Evolutionary conservation across 2,113 vertebrate species (phyloP).

Genomic region (Peromyscus maniculatus): DNA sequence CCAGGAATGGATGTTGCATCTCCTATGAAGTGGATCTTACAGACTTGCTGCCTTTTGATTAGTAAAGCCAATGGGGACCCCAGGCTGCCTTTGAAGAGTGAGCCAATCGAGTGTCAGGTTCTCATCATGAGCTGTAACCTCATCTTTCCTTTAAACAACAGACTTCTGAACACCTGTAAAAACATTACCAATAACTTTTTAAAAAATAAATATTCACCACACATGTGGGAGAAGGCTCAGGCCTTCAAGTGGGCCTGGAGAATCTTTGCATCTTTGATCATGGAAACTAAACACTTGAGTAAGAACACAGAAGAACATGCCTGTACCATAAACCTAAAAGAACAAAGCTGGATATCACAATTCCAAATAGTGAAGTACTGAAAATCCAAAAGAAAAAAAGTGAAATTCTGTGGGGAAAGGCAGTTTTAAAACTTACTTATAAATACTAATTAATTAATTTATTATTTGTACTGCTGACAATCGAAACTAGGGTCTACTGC

Average conservation of each 20-base stretch:
- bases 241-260: background rate
- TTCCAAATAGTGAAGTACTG: background rate
- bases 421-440: background rate
- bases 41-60: slow-evolving; percentile 16
- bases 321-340: background rate
- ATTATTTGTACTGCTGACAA: background rate
- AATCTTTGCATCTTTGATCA: background rate
- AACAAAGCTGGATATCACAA: background rate
- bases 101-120: slow-evolving; percentile 46
- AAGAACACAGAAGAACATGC: background rate
- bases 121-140: background rate
- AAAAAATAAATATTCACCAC: slow-evolving; percentile 38
- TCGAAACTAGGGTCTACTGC: background rate
- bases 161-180: slow-evolving; percentile 80
- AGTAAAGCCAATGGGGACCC: slow-evolving; percentile 29
- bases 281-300: background rate
- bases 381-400: background rate
- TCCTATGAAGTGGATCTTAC: background rate
- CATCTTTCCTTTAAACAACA: slow-evolving; percentile 63
- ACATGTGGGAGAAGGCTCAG: slow-evolving; percentile 25
- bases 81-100: slow-evolving; percentile 53
- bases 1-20: background rate
- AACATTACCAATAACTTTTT: slow-evolving; percentile 65
- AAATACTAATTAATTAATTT: background rate
- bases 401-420: too few relatives aligned